These are phyloP conservation scores for Pseudomyrmex gracilis DNA, from an alignment of 1,140 invertebrate genomes.

Conservation along the genomic window DNA sequence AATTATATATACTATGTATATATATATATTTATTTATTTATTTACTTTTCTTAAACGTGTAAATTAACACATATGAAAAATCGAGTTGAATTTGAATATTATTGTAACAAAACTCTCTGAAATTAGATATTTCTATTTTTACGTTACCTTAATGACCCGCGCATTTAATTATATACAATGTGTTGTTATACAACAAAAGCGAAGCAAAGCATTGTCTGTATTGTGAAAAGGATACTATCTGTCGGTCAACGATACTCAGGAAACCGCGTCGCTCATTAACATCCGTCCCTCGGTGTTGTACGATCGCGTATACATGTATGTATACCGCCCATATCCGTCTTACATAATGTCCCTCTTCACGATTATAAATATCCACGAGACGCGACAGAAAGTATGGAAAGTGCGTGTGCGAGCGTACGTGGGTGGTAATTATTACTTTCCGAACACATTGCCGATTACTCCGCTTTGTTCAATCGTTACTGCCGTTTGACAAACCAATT, in stretches of 20 bases:
- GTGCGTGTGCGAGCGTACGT: background rate
- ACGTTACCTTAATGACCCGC: background rate
- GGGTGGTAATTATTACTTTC: slow-evolving; percentile 27
- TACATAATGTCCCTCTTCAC: slow-evolving; percentile 52
- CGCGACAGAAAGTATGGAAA: slow-evolving; percentile 41
- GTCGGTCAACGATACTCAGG: slow-evolving; percentile 38
- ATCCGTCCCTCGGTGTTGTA: slow-evolving; percentile 32
- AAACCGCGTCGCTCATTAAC: slow-evolving; percentile 49
- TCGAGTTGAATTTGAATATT: too few species aligned
- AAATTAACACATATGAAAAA: too few species aligned
- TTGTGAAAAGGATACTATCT: slow-evolving; percentile 9
- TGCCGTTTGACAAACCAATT: slow-evolving; percentile 9
- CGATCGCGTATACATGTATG: slow-evolving; percentile 1
- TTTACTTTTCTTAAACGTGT: too few species aligned
- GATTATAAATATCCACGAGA: slow-evolving; percentile 46
- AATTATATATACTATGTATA: too few species aligned
- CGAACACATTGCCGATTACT: slow-evolving; percentile 1
- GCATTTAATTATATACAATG: slow-evolving; percentile 26
- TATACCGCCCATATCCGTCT: slow-evolving; percentile 35
- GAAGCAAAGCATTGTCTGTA: slow-evolving; percentile 2
- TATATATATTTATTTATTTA: too few species aligned
- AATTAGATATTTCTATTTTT: background rate
- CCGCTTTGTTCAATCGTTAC: slow-evolving; percentile 25
- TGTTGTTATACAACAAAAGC: slow-evolving; percentile 12
- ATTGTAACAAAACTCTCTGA: too few species aligned